Percentiles rank a stretch among this genome's conserved stretches.
Conservation (phyloP, 1,140 invertebrate species). For the Samia ricini region DNA sequence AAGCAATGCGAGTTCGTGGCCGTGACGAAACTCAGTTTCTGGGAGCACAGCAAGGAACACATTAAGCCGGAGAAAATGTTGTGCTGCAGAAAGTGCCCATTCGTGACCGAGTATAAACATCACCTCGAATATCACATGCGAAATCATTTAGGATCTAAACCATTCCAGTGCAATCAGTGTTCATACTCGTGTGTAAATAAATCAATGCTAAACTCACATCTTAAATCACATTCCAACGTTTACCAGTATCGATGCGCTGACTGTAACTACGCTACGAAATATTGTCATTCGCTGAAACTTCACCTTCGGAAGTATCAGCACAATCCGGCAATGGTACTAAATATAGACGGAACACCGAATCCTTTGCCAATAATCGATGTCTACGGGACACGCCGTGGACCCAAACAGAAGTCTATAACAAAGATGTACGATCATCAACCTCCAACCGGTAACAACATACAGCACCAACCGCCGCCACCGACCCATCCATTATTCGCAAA, state of each 20-base stretch:
- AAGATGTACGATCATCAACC: conserved; percentile 56
- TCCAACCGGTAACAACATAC: conserved; percentile 33
- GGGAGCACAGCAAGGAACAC: conserved; percentile 93
- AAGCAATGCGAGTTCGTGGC: conserved; percentile 94
- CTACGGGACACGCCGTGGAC: conserved; percentile 91
- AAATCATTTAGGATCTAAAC: conserved; percentile 97
- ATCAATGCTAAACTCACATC: conserved; percentile 99
- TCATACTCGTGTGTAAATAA: conserved; percentile 98
- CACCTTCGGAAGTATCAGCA: conserved; percentile 96
- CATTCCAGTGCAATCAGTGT: conserved; percentile 96
- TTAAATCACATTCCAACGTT: conserved; percentile 98
- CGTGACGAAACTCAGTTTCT: conserved; percentile 94
- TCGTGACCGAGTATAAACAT: conserved; percentile 99
- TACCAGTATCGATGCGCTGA: conserved; percentile 97
- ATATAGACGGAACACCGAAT: conserved; percentile 92
- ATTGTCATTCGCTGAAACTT: conserved; percentile 97
- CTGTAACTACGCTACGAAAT: conserved; percentile 98
- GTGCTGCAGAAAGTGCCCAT: conserved; percentile 94
- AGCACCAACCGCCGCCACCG: conserved; percentile 43
- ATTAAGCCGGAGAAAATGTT: conserved; percentile 96
- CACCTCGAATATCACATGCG: conserved; percentile 98
- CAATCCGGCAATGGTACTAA: conserved; percentile 90
- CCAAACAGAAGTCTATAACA: conserved; percentile 81
- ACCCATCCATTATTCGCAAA: conserved; percentile 63
- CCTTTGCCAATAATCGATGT: conserved; percentile 93